These are phyloP conservation scores for Catocala nupta DNA, from an alignment of 2,888 invertebrate species.

Conservation along the genomic window DNA sequence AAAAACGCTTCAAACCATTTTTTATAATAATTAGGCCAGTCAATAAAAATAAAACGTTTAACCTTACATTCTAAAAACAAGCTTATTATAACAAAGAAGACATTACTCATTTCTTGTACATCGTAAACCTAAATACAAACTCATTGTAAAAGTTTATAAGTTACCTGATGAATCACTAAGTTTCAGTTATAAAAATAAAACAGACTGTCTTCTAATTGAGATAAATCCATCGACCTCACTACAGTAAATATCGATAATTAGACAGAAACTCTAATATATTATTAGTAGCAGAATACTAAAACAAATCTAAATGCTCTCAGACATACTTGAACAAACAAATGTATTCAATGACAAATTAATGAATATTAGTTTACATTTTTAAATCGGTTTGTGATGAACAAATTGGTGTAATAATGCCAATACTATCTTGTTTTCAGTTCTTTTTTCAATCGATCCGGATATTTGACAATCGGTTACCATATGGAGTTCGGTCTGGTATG, in stretches of 20 bases:
- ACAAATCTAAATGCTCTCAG: constrained; percentile 27
- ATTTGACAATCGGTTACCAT: constrained; percentile 13
- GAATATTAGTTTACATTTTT: constrained; percentile 43
- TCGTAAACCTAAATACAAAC: constrained; percentile 49
- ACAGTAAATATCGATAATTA: constrained; percentile 29
- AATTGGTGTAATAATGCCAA: constrained; percentile 28
- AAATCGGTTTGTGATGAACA: constrained; percentile 25
- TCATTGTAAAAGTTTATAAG: constrained; percentile 35
- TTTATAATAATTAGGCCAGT: constrained; percentile 5
- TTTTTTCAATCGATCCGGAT: constrained; percentile 4
- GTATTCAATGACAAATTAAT: constrained; percentile 46
- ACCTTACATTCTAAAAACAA: constrained; percentile 17
- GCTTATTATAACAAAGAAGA: constrained; percentile 22
- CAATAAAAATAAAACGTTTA: constrained; percentile 4
- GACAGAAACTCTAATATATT: constrained; percentile 36
- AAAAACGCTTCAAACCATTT: neutral
- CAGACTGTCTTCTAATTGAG: constrained; percentile 22
- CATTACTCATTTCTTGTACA: constrained; percentile 38
- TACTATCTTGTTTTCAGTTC: constrained; percentile 23
- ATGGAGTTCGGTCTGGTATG: constrained; percentile 13
- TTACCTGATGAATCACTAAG: constrained; percentile 45
- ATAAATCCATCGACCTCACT: neutral
- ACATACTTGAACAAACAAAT: constrained; percentile 29
- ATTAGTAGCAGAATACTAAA: constrained; percentile 23
- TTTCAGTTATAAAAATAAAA: constrained; percentile 43